Conservation (phyloP, 1,140 invertebrate genomes). For the Heliconius nattereri region DNA sequence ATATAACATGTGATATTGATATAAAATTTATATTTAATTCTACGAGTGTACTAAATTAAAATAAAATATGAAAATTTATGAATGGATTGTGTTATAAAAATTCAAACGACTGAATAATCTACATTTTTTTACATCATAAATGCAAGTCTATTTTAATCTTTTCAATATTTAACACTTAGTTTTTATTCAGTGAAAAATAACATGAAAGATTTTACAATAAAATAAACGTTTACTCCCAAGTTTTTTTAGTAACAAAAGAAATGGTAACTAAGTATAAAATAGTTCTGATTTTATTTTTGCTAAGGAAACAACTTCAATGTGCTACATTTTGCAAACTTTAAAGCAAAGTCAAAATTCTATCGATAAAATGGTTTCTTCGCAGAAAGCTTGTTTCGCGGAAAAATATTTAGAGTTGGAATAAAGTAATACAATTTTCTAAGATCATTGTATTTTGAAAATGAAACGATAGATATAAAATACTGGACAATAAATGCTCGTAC, state of each 20-base stretch:
- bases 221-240: no score
- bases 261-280: background rate
- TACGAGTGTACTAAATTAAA: background rate
- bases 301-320: background rate
- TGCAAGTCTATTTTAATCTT: background rate
- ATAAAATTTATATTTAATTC: no score
- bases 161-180: background rate
- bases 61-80: conserved; percentile 28
- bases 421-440: conserved; percentile 9
- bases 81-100: conserved; percentile 20
- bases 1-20: no score
- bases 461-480: background rate
- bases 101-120: conserved; percentile 28
- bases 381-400: conserved; percentile 8
- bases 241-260: background rate
- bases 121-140: conserved; percentile 17
- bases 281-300: background rate
- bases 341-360: conserved; percentile 11
- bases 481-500: background rate
- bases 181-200: no score
- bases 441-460: background rate
- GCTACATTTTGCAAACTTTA: background rate
- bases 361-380: conserved; percentile 2
- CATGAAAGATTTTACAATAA: no score
- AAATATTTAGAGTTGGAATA: conserved; percentile 7